Conservation (phyloP, 2,113 vertebrate species). For the Cygnus buccinator region DNA sequence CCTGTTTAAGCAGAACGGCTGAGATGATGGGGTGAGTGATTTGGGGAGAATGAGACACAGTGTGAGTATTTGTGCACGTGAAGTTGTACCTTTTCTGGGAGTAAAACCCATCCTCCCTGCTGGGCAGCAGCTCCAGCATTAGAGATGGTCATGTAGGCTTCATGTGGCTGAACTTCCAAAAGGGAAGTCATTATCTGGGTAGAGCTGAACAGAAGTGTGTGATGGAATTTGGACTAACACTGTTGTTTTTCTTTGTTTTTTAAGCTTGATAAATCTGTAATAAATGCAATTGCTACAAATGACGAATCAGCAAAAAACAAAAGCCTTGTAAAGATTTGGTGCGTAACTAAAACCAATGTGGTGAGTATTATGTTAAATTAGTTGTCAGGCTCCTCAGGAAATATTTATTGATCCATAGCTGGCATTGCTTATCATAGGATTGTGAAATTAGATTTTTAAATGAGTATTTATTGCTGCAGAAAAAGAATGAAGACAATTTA, state of each 20-base stretch:
- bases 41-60: background rate
- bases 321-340: slow-evolving; percentile 92
- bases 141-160: background rate
- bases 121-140: background rate
- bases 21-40: background rate
- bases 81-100: background rate
- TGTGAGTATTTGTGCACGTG: fast-evolving
- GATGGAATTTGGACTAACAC: background rate
- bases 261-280: slow-evolving; percentile 92
- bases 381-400: background rate
- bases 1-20: background rate
- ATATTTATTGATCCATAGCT: background rate
- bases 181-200: background rate
- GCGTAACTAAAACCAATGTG: slow-evolving; percentile 76
- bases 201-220: background rate
- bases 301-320: slow-evolving; percentile 84
- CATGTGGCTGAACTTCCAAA: background rate
- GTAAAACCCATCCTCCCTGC: background rate
- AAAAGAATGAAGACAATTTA: slow-evolving; percentile 6
- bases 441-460: background rate
- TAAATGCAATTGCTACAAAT: slow-evolving; percentile 86
- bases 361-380: slow-evolving; percentile 74
- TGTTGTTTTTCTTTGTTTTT: background rate
- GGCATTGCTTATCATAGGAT: background rate
- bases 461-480: background rate